A percentile compares a stretch with the other conserved stretches of the same genome.
Conservation (phyloP, 2,888 invertebrate species). For the Dexiosoma caninum region DNA sequence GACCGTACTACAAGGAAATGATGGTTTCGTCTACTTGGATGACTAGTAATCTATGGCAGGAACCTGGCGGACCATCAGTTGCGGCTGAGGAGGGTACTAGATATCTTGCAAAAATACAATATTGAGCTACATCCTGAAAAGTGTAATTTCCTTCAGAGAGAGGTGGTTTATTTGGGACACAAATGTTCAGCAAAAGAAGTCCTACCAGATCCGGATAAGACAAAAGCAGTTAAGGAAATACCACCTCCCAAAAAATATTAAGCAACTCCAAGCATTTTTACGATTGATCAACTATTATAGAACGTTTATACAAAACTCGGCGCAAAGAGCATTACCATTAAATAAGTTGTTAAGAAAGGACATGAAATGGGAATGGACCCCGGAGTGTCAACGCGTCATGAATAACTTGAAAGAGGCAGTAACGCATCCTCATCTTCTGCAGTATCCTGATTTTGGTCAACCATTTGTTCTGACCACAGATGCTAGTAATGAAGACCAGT, state of each 20-base stretch:
- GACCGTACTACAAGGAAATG: not conserved
- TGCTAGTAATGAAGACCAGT: no score
- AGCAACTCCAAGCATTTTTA: not conserved
- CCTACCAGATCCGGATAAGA: not conserved
- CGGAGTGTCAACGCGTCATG: not conserved
- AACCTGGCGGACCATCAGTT: not conserved
- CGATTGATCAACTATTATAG: not conserved
- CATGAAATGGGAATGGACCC: not conserved
- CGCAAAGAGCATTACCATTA: not conserved
- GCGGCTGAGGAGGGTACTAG: not conserved
- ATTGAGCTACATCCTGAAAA: not conserved
- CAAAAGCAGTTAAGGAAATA: not conserved
- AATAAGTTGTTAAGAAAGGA: not conserved
- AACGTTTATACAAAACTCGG: not conserved
- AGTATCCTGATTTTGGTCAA: no score
- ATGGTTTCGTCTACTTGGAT: not conserved
- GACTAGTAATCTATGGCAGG: not conserved
- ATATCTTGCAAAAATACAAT: not conserved
- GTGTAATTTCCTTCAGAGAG: not conserved
- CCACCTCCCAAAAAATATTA: no score
- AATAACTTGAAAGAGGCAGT: no score
- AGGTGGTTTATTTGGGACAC: no score
- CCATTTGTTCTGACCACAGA: no score
- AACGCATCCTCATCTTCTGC: no score
- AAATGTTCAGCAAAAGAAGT: not conserved